Percentiles rank a stretch among this genome's conserved stretches.
Evolutionary conservation across 2,113 vertebrate species (phyloP).

Genomic region (Scalopus aquaticus): DNA sequence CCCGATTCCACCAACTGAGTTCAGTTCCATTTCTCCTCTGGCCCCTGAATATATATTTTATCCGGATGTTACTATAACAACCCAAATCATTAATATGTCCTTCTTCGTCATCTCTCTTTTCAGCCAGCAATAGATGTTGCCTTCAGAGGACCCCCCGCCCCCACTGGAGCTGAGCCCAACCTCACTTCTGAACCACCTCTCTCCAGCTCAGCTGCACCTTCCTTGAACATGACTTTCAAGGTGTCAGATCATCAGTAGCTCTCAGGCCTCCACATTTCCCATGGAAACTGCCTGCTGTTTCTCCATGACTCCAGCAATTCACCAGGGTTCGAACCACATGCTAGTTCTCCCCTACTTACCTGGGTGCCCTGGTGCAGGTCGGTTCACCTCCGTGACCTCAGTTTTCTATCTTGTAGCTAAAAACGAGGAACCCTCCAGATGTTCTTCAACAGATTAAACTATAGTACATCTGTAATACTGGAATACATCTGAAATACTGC

Average conservation of each 20-base stretch:
- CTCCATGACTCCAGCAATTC: not conserved
- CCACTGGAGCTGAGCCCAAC: not conserved
- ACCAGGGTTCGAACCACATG: not conserved
- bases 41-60: not conserved
- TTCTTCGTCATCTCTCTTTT: not conserved
- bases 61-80: slow-evolving; percentile 54
- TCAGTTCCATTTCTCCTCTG: not conserved
- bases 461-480: not conserved
- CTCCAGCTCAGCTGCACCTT: not conserved
- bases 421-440: not conserved
- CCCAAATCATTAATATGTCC: not conserved
- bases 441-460: not conserved
- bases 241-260: not conserved
- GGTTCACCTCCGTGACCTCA: not conserved
- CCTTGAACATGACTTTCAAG: not conserved
- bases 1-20: not conserved
- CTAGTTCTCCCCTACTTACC: not conserved
- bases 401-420: not conserved
- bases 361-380: too few relatives aligned
- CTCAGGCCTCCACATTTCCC: not conserved
- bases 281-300: not conserved
- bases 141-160: not conserved
- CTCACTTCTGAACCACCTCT: not conserved
- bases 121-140: not conserved
- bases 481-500: not conserved